Percentiles rank a stretch among this genome's conserved stretches.
phyloP scores from a whole-genome alignment of 2,797 vertebrate genomes.

The Numenius phaeopus region DNA sequence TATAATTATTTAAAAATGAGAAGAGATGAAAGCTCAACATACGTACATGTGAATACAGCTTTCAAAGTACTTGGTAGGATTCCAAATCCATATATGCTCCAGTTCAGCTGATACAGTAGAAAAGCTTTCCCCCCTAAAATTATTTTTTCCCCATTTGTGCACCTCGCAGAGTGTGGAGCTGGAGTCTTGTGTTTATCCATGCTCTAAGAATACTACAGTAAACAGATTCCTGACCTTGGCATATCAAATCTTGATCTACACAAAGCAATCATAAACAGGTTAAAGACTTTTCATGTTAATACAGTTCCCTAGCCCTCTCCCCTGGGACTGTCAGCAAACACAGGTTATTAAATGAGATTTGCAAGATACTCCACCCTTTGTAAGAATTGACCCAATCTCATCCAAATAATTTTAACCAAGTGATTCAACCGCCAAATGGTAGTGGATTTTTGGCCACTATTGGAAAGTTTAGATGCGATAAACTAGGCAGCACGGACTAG shows the following conservation, averaged over 20 bases:
- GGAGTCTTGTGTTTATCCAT: not conserved
- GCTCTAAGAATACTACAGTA: not conserved
- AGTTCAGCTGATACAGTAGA: not conserved
- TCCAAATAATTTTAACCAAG: not conserved
- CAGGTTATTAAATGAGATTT: not conserved
- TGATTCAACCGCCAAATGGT: not conserved
- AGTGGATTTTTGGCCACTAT: not conserved
- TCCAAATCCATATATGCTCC: not conserved
- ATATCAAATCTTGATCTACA: not conserved
- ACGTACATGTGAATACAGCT: not conserved
- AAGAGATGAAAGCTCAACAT: not conserved
- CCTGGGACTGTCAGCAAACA: not conserved
- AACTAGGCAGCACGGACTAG: not conserved
- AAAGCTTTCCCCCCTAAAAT: not conserved
- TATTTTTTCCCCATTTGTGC: not conserved
- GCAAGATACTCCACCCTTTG: not conserved
- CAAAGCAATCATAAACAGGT: not conserved
- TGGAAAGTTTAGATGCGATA: not conserved
- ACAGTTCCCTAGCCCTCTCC: not conserved
- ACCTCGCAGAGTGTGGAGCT: not conserved
- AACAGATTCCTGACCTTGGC: not conserved
- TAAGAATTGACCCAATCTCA: not conserved
- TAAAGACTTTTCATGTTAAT: not conserved
- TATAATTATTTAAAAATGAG: slow-evolving; percentile 3
- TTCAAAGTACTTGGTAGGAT: not conserved